A percentile compares a stretch with the other conserved stretches of the same genome.
Conservation (phyloP, 2,888 invertebrate species). For the Sarcophaga carnaria region DNA sequence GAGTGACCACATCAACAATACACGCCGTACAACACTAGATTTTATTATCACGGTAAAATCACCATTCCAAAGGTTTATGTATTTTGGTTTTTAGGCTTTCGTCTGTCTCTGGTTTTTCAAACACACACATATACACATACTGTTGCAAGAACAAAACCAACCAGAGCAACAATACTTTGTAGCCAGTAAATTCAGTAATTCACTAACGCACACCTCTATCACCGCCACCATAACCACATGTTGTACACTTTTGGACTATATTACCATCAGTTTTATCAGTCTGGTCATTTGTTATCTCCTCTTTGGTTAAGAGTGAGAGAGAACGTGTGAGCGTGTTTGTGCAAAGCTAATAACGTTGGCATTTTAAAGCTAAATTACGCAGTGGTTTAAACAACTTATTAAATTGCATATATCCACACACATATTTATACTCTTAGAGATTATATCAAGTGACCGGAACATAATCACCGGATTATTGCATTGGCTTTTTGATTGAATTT, state of each 20-base stretch:
- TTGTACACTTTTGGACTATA: neutral
- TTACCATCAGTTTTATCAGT: neutral
- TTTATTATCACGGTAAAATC: neutral
- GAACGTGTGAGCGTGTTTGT: neutral
- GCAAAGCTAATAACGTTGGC: neutral
- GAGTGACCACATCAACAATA: slow-evolving; percentile 39
- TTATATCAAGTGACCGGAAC: neutral
- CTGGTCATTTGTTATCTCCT: no score
- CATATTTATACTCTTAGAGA: neutral
- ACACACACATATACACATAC: neutral
- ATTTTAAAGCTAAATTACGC: slow-evolving; percentile 29
- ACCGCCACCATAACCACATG: neutral
- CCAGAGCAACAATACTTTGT: neutral
- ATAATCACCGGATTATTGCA: neutral
- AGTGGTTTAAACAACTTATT: slow-evolving; percentile 57
- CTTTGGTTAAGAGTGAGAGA: neutral
- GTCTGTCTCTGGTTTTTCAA: neutral
- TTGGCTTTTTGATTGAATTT: neutral
- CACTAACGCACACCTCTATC: neutral
- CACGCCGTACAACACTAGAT: neutral
- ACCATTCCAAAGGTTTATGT: slow-evolving; percentile 18
- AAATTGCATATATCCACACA: slow-evolving; percentile 49
- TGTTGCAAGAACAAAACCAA: neutral
- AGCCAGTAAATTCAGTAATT: neutral
- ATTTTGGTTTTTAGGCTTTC: slow-evolving; percentile 20